Evolutionary conservation across 2,113 vertebrate genomes (phyloP), one percentile per base, ranked within the genome.

Genomic region (Bubo scandiacus): DNA sequence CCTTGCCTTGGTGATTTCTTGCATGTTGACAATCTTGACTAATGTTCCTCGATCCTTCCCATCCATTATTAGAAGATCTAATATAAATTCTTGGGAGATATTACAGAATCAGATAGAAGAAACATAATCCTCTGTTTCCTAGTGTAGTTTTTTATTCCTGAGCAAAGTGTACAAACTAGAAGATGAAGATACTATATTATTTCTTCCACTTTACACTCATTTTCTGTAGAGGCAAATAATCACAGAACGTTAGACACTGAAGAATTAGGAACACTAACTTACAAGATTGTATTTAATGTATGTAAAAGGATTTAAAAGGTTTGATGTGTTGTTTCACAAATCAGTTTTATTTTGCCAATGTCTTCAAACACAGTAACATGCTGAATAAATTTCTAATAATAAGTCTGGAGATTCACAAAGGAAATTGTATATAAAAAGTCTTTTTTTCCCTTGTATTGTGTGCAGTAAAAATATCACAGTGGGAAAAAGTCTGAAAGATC

Each of bases 11-110:
- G 82, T 95, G 92, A 94, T 91, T 94, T 62, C 43, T 92, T 92
- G 70, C 43, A 81, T 89, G 80, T 91, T 96, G 96, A 88, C 88
- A 92, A 65, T 86, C 81, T 75, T 94, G 95, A 97, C 55, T 93
- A 96, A 97, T 95, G 81, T 75, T 88, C 38, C 54, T 81, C 0
- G 0, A 65, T 36, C 13, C 25, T 63, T 89, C 77, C 88, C 86
- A 96, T 96, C 92, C 61, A 91, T 96, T 97, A 94, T 82, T 94
- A 65, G 36, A 84, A 84, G 70, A 65, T 58, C 57, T 87, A 94
- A 79, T 81, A 84, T 34, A 95, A 91, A 85, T 85, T 91, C 73
- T 87, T 85, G 13, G 15, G 45, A 91, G 66, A 85, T 80, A 57
- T 30, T 85, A 65, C 40, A 89, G 72, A 75, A 79, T 19, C 27